A percentile compares a stretch with the other conserved stretches of the same genome.
Conservation (phyloP, 1,140 invertebrate genomes). For the Globodera rostochiensis region DNA sequence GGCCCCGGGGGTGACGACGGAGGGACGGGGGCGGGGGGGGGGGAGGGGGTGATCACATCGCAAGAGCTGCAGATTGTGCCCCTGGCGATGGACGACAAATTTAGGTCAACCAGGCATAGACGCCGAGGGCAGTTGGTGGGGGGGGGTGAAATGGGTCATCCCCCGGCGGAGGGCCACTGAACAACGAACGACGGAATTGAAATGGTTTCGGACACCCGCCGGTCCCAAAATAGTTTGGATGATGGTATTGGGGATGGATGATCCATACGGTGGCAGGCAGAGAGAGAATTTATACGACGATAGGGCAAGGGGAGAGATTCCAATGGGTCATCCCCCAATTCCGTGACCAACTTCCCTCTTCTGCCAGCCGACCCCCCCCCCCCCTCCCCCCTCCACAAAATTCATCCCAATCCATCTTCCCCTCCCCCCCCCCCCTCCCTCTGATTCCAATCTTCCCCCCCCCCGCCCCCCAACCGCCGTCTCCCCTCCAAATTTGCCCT, state of each 20-base stretch:
- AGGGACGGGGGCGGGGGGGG: background rate
- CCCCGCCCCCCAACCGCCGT: background rate
- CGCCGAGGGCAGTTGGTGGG: background rate
- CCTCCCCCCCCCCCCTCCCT: background rate
- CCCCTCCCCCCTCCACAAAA: background rate
- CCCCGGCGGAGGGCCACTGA: background rate
- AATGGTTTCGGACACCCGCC: background rate
- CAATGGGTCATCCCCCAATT: background rate
- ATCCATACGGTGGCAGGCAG: background rate
- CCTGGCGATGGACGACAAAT: conserved; percentile 5
- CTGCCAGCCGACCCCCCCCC: background rate
- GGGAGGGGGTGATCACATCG: background rate
- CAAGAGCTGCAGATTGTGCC: background rate
- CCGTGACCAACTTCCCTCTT: background rate
- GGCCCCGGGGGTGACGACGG: background rate
- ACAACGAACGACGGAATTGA: background rate
- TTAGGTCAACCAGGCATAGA: conserved; percentile 12
- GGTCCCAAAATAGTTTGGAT: background rate
- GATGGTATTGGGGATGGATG: background rate
- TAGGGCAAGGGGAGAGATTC: background rate
- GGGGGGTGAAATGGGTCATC: conserved; percentile 5
- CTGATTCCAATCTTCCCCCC: conserved; percentile 4
- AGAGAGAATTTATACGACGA: background rate
- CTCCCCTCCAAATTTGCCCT: background rate
- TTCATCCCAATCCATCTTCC: background rate